Conservation (phyloP, 2,797 vertebrate species). For the Danio kyathit region DNA sequence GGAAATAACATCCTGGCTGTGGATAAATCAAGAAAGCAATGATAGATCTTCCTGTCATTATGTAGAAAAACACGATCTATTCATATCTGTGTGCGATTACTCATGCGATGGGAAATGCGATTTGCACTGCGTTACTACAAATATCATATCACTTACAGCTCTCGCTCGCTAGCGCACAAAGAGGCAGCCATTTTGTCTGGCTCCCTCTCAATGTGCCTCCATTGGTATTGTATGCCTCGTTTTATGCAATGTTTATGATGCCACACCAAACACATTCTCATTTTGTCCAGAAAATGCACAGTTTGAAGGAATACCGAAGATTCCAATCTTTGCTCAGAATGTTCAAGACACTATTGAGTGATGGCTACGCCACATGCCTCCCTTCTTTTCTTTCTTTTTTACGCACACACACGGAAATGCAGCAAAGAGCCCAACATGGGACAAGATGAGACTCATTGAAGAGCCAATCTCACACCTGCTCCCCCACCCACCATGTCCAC, state of each 20-base stretch:
- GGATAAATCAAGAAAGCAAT: conserved; percentile 27
- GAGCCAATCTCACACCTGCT: conserved; percentile 76
- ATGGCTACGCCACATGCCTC: conserved; percentile 68
- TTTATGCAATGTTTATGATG: conserved; percentile 12
- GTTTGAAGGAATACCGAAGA: conserved; percentile 12
- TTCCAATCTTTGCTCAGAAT: conserved; percentile 47
- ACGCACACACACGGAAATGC: conserved; percentile 47
- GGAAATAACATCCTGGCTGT: conserved; percentile 37
- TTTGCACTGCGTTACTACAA: conserved; percentile 42
- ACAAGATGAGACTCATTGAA: conserved; percentile 74
- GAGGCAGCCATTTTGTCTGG: conserved; percentile 81
- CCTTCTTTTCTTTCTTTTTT: conserved; percentile 46
- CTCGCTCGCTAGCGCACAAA: conserved; percentile 65
- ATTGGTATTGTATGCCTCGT: not conserved
- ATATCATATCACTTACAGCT: conserved; percentile 67
- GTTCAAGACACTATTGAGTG: conserved; percentile 64
- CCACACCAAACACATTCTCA: conserved; percentile 4
- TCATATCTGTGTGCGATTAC: conserved; percentile 40
- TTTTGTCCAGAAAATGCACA: conserved; percentile 27
- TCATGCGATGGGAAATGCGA: conserved; percentile 27
- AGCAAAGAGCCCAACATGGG: conserved; percentile 64
- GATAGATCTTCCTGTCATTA: conserved; percentile 31
- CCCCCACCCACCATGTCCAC: conserved; percentile 66
- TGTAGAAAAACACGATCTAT: conserved; percentile 36
- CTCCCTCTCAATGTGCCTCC: conserved; percentile 48